These are phyloP conservation scores for Apantesis nais DNA, from an alignment of 2,888 invertebrate genomes.

Conservation along the genomic window DNA sequence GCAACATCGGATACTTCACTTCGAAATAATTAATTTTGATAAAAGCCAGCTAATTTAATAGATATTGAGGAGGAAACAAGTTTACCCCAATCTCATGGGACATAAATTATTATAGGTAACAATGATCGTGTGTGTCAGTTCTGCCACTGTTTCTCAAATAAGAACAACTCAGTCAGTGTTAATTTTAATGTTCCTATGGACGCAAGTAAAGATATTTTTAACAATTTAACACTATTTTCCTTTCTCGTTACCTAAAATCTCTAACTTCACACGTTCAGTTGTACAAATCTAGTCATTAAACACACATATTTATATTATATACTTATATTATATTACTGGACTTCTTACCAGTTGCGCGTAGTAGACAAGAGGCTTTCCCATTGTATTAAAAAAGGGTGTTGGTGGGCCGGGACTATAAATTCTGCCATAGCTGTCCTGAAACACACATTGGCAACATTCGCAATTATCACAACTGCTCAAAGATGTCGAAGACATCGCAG, in stretches of 20 bases:
- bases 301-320: too few species aligned
- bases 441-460: slow-evolving; percentile 37
- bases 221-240: neutral
- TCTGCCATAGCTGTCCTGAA: slow-evolving; percentile 25
- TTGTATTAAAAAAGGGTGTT: slow-evolving; percentile 50
- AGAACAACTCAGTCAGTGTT: neutral
- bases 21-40: neutral
- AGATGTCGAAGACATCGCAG: slow-evolving; percentile 59
- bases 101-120: neutral
- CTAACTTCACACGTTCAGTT: too few species aligned
- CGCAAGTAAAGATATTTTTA: neutral
- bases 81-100: neutral
- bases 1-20: neutral
- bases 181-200: neutral
- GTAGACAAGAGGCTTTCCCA: slow-evolving; percentile 67
- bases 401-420: slow-evolving; percentile 21
- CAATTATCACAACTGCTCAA: slow-evolving; percentile 56
- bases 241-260: neutral
- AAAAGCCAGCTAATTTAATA: slow-evolving; percentile 4
- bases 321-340: slow-evolving; percentile 16
- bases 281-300: neutral
- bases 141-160: neutral
- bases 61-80: neutral
- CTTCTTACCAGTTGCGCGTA: slow-evolving; percentile 69
- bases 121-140: neutral